phyloP scores from a whole-genome alignment of 2,113 vertebrate species.

The Pangasianodon hypophthalmus region DNA sequence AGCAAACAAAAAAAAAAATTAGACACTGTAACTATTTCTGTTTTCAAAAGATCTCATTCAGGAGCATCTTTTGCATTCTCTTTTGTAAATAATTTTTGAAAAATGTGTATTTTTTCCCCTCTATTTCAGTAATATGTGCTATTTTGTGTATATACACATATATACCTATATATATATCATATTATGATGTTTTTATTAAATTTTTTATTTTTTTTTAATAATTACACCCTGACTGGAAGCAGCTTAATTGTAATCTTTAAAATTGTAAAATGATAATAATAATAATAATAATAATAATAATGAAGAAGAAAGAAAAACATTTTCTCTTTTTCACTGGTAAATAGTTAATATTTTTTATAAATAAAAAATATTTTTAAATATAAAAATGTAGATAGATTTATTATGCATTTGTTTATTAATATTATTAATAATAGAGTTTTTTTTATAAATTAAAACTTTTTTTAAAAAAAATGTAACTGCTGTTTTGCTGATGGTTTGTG shows the following conservation, averaged over 20 bases:
- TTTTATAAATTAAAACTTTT: no score
- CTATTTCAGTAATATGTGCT: no score
- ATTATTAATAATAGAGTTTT: no score
- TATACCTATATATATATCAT: neutral
- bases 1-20: no score
- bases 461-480: neutral
- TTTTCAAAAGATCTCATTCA: neutral
- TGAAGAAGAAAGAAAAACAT: no score
- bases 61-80: neutral
- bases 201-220: no score
- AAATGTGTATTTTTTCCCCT: neutral
- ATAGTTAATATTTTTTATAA: neutral
- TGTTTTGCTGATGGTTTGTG: neutral
- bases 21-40: neutral
- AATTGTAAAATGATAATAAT: neutral
- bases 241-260: no score
- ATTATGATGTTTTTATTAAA: neutral
- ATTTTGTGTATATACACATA: no score
- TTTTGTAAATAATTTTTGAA: no score
- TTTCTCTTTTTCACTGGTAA: neutral
- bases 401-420: no score
- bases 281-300: neutral
- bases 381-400: no score
- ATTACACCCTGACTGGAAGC: no score
- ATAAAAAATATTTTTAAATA: neutral